phyloP scores from a whole-genome alignment of 1,140 invertebrate genomes.

The Heterodera schachtii region DNA sequence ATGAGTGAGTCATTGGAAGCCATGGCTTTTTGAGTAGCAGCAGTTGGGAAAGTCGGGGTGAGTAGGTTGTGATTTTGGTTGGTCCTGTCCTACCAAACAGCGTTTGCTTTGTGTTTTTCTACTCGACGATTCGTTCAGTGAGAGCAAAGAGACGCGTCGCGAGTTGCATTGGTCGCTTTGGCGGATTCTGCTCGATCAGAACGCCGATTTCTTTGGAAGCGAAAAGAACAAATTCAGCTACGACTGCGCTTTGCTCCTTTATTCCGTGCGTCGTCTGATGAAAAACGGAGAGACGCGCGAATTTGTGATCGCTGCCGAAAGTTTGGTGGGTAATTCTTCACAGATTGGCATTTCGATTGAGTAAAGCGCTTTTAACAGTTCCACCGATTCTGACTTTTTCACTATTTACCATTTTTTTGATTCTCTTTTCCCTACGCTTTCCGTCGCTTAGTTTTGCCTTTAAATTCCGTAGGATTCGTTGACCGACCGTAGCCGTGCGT shows the following conservation, averaged over 20 bases:
- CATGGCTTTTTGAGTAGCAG: constrained; percentile 20
- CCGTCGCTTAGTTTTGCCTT: background rate
- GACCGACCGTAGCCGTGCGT: constrained; percentile 2
- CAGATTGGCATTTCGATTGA: background rate
- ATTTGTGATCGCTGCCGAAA: constrained; percentile 15
- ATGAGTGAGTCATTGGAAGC: constrained; percentile 14
- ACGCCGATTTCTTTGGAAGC: constrained; percentile 27
- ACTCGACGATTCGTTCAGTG: constrained; percentile 1
- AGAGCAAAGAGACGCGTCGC: constrained; percentile 24
- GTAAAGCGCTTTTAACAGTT: no score
- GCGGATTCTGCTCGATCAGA: constrained; percentile 22
- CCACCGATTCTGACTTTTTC: no score
- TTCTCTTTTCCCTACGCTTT: no score
- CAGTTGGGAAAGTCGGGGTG: constrained; percentile 23
- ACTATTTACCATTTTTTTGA: no score
- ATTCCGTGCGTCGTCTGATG: constrained; percentile 32
- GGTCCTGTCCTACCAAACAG: no score
- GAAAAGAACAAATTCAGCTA: constrained; percentile 19
- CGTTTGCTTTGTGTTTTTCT: no score
- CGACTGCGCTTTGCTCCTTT: constrained; percentile 36
- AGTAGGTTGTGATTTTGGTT: background rate
- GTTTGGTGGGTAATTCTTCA: background rate
- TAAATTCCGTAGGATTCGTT: constrained; percentile 16
- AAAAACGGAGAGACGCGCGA: constrained; percentile 25
- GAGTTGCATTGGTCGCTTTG: background rate